Conservation (phyloP, 2,888 invertebrate genomes). For the Macaria liturata region DNA sequence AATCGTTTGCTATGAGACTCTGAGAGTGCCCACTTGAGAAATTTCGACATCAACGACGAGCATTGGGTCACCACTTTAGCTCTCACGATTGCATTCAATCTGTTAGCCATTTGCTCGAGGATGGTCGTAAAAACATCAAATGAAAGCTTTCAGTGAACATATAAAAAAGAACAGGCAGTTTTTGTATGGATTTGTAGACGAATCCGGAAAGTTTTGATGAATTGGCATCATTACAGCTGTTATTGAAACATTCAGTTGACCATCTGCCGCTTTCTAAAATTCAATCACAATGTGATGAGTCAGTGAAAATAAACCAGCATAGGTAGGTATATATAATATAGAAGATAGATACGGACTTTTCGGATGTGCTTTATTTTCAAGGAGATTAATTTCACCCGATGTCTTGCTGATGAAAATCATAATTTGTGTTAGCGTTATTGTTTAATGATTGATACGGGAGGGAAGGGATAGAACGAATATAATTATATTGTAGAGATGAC, state of each 20-base stretch:
- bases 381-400: too few relatives aligned
- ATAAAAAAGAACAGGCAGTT: constrained; percentile 24
- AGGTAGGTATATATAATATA: too few relatives aligned
- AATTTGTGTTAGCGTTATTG: too few relatives aligned
- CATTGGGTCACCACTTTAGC: constrained; percentile 47
- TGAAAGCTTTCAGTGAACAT: constrained; percentile 32
- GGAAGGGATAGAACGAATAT: too few relatives aligned
- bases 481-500: too few relatives aligned
- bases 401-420: too few relatives aligned
- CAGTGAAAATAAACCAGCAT: constrained; percentile 3
- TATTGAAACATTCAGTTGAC: constrained; percentile 13
- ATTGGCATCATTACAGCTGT: constrained; percentile 14
- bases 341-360: too few relatives aligned
- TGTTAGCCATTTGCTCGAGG: constrained; percentile 44
- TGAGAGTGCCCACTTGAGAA: constrained; percentile 63
- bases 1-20: constrained; percentile 61
- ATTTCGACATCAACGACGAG: constrained; percentile 64
- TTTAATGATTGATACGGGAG: too few relatives aligned
- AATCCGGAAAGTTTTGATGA: constrained; percentile 19
- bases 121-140: constrained; percentile 34
- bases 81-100: constrained; percentile 46
- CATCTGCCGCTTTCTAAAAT: constrained; percentile 17
- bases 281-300: constrained; percentile 7
- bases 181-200: constrained; percentile 22
- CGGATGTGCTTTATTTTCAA: too few relatives aligned